Conservation (phyloP, 2,888 invertebrate genomes). For the Tetramorium bicarinatum region DNA sequence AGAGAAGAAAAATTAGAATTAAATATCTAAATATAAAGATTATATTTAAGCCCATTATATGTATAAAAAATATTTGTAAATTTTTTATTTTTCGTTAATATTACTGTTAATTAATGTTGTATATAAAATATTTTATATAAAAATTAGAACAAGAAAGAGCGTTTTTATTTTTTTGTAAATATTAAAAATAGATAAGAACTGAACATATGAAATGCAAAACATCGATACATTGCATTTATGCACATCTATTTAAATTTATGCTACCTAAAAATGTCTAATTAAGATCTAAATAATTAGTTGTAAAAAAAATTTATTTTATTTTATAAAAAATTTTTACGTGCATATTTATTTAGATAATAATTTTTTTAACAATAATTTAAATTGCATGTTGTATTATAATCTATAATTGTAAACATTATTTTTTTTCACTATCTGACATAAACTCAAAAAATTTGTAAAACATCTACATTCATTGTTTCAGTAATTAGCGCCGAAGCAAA, state of each 20-base stretch:
- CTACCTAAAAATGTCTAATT: neutral
- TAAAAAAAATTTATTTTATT: neutral
- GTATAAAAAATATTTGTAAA: neutral
- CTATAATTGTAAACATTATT: neutral
- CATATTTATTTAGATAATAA: neutral
- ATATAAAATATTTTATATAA: neutral
- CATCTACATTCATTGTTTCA: neutral
- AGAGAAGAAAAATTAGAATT: neutral
- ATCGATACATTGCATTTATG: neutral
- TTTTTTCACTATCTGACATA: neutral
- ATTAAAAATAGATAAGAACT: neutral
- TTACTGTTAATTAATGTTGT: neutral
- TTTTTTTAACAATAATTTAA: neutral
- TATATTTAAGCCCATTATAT: neutral
- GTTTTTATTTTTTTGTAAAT: neutral
- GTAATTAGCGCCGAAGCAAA: neutral
- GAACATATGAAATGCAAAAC: neutral
- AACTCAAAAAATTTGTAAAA: neutral
- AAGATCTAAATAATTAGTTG: neutral
- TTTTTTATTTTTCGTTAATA: neutral
- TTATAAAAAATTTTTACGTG: neutral
- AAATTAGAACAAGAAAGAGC: neutral
- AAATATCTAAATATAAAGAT: neutral
- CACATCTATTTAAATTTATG: neutral
- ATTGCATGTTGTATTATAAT: neutral